A percentile compares a stretch with the other conserved stretches of the same genome.
phyloP scores from a whole-genome alignment of 2,888 invertebrate species.

The Acrocyrtus sp. region DNA sequence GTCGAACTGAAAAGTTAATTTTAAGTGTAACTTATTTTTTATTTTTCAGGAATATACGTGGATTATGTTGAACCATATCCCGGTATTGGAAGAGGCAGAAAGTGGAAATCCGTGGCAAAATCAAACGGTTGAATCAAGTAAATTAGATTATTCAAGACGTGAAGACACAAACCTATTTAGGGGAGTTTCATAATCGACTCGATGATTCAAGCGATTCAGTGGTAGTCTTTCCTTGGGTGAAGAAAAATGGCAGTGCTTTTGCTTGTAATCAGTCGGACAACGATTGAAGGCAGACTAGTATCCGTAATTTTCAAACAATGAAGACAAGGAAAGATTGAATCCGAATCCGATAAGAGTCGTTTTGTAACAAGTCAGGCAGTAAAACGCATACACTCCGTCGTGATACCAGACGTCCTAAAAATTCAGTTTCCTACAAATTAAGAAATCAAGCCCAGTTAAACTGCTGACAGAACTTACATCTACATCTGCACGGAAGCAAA shows the following conservation, averaged over 20 bases:
- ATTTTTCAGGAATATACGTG: constrained; percentile 41
- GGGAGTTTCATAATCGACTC: constrained; percentile 38
- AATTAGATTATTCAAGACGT: constrained; percentile 23
- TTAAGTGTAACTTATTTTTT: too few species aligned
- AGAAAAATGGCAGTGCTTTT: constrained; percentile 35
- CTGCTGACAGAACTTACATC: constrained; percentile 14
- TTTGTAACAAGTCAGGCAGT: constrained; percentile 32
- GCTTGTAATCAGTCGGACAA: constrained; percentile 28
- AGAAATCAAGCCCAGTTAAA: constrained; percentile 1
- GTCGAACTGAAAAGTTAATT: background rate
- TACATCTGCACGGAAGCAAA: constrained; percentile 16
- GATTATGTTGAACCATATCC: constrained; percentile 41
- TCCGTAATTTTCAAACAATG: constrained; percentile 28
- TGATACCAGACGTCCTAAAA: constrained; percentile 13
- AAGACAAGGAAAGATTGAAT: constrained; percentile 35
- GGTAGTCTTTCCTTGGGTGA: constrained; percentile 46
- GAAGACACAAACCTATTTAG: constrained; percentile 29
- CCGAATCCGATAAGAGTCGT: constrained; percentile 36
- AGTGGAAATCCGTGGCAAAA: constrained; percentile 49
- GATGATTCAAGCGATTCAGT: constrained; percentile 53
- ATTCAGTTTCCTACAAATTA: constrained; percentile 28
- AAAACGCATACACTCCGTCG: constrained; percentile 5
- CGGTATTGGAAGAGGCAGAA: constrained; percentile 18
- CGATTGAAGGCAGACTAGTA: constrained; percentile 30
- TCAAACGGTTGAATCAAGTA: constrained; percentile 36